Percentiles rank a stretch among this genome's conserved stretches.
phyloP scores from a whole-genome alignment of 2,113 vertebrate species.

The Dicerorhinus sumatrensis region DNA sequence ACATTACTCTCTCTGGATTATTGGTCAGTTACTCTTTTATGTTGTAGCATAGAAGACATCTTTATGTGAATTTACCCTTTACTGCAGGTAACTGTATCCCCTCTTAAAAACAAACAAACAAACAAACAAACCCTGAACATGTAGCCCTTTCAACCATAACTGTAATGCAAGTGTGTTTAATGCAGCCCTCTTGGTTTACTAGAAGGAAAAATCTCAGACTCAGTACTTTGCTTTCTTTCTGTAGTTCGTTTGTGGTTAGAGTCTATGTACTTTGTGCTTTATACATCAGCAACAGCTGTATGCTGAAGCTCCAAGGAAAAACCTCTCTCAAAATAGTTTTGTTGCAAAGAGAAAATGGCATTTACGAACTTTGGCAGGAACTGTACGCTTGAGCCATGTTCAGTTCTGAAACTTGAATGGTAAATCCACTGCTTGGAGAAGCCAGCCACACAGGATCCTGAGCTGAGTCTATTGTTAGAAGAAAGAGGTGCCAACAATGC shows the following conservation, averaged over 20 bases:
- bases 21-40: neutral
- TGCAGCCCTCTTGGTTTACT: neutral
- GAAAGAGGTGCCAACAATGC: neutral
- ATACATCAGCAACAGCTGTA: constrained; percentile 35
- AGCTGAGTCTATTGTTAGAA: neutral
- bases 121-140: neutral
- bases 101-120: neutral
- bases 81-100: neutral
- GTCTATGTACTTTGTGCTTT: neutral
- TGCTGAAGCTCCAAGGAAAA: constrained; percentile 22
- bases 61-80: neutral
- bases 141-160: neutral
- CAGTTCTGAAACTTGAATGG: constrained; percentile 62
- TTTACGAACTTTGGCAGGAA: constrained; percentile 52
- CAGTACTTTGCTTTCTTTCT: neutral
- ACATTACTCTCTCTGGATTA: neutral
- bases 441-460: neutral
- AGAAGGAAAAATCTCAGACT: neutral
- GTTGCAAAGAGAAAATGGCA: constrained; percentile 41
- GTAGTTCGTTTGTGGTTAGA: constrained; percentile 34
- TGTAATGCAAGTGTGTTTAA: neutral
- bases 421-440: constrained; percentile 19
- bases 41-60: neutral
- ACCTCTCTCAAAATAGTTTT: constrained; percentile 33
- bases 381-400: constrained; percentile 18